A percentile compares a stretch with the other conserved stretches of the same genome.
Conservation (phyloP, 1,140 invertebrate genomes). For the Camponotus floridanus region DNA sequence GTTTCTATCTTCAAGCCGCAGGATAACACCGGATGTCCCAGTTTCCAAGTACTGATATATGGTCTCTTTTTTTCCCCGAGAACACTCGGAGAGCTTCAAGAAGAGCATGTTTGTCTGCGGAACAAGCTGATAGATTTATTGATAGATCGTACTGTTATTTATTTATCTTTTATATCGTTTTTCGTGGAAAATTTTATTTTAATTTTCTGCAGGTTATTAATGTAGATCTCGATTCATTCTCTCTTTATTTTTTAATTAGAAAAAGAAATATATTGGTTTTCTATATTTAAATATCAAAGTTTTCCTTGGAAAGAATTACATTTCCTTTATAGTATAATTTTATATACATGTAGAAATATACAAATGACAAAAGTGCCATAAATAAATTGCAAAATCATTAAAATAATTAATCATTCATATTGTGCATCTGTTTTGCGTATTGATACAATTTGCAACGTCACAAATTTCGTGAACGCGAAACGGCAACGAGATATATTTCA, state of each 20-base stretch:
- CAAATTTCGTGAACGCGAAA: neutral
- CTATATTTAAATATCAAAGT: neutral
- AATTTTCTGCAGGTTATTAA: conserved; percentile 2
- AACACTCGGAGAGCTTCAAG: neutral
- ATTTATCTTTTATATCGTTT: neutral
- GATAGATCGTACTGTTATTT: conserved; percentile 34
- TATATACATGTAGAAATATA: no score
- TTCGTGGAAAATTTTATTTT: conserved; percentile 11
- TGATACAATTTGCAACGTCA: conserved; percentile 42
- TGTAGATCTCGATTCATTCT: neutral
- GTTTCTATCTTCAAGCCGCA: neutral
- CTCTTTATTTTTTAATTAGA: neutral
- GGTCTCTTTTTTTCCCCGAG: neutral
- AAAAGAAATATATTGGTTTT: neutral
- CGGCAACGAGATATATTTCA: conserved; percentile 26
- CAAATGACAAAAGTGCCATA: neutral
- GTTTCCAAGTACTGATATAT: conserved; percentile 39
- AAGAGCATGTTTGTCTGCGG: neutral
- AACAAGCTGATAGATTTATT: conserved; percentile 28
- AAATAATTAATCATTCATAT: neutral
- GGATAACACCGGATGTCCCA: conserved; percentile 41
- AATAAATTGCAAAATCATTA: neutral
- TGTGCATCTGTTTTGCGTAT: neutral
- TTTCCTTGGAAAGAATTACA: neutral
- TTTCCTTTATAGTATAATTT: neutral